Base-by-base conservation (phyloP, 2,888 invertebrate genomes). In the Melanchra persicariae region DNA sequence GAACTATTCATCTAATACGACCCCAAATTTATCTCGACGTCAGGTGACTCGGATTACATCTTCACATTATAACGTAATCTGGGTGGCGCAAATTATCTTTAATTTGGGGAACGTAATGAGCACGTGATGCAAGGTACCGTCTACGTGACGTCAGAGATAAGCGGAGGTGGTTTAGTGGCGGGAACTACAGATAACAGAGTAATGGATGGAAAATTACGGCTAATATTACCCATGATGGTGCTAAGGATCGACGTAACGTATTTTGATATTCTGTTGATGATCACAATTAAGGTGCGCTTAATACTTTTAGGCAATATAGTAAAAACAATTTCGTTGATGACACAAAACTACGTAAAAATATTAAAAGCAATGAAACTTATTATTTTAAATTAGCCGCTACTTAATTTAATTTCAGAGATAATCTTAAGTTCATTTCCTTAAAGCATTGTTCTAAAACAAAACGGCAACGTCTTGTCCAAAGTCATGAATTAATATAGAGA, bases 21-120 rank as follows among this genome's bases (percentile, higher is more conserved):
- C 86, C 90, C 88, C 74, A 87, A 88, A 91, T 90, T 91, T 89
- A 90, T 91, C 88, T 87, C 81, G 64, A 83, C 85, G 87, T 87
- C 85, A 86, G 81, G 78, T 82, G 79, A 84, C 79, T 83, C 74
- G 61, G 83, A 84, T 87, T 85, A 77, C 77, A 83, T 76, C 76
- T 76, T 76, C 71, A 63, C 51, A 75, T 81, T 83, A 87, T 85
- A 81, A 81, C 70, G 71, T 83, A 79, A 85, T 85, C 82, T 73
- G 77, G 71, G 52, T 68, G 34, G 52, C 77, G 75, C 71, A 72
- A 86, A 86, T 86, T 84, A 82, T 77, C 83, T 86, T 85, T 82
- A 82, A 85, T 86, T 86, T 85, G 67, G 65, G 74, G 51, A 63
- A 26, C 57, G 77, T 86, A 82, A 86, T 79, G 77, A 79, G 80